phyloP scores from a whole-genome alignment of 2,113 vertebrate species.

The Pachycephala philippinensis region DNA sequence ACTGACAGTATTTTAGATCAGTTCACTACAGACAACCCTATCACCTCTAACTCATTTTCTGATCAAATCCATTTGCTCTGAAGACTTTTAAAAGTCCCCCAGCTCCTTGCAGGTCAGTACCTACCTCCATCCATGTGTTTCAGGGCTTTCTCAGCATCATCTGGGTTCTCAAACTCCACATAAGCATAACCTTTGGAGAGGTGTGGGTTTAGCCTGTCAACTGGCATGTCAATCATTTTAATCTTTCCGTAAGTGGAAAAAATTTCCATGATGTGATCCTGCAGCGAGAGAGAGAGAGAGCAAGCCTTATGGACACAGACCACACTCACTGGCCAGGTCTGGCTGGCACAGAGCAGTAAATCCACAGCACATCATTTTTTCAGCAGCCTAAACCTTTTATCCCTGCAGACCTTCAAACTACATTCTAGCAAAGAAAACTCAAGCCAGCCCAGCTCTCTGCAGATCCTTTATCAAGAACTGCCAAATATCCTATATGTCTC shows the following conservation, averaged over 20 bases:
- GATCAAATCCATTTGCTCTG: neutral
- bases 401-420: neutral
- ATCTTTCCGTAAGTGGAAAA: constrained; percentile 95
- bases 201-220: constrained; percentile 89
- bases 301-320: neutral
- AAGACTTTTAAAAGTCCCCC: neutral
- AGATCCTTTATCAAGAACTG: neutral
- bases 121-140: constrained; percentile 98
- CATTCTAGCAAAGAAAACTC: neutral
- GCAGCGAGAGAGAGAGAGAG: neutral
- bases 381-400: neutral
- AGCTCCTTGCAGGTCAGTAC: neutral
- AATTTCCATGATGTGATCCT: constrained; percentile 98
- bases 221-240: constrained; percentile 96
- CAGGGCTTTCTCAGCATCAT: constrained; percentile 92
- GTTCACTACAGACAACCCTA: neutral
- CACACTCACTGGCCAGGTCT: neutral
- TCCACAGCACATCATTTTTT: neutral
- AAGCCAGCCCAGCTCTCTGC: neutral
- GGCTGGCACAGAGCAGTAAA: neutral
- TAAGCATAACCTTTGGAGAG: constrained; percentile 93
- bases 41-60: neutral
- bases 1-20: neutral
- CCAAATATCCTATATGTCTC: neutral
- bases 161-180: constrained; percentile 90